Base-by-base conservation (phyloP, 2,888 invertebrate genomes). In the Eupeodes latifasciatus region DNA sequence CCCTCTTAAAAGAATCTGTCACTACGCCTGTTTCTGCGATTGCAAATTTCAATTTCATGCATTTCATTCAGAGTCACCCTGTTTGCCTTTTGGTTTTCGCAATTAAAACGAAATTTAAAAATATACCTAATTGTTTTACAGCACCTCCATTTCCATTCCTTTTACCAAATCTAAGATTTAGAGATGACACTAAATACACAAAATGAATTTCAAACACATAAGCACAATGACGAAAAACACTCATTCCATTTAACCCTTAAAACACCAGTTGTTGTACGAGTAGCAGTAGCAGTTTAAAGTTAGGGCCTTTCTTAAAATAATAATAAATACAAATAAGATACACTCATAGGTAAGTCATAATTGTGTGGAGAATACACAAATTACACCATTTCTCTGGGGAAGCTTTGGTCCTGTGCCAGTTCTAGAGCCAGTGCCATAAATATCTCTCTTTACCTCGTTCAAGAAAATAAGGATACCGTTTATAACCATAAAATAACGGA, bases 401-500 rank as follows among this genome's bases (percentile, higher is more conserved):
- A 72, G 44, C 72, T 59, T 55, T 71, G 53, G 36, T 19, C 44
- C 27, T 47, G 6, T 72, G 72, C 49, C 19, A 6, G 34, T 27
- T 27, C 34, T 7, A 55, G 19, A 19, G 40, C 40, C 40, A 40
- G 40, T 40, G 40, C 59, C 47, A 55, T 55, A 71, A 55, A 71
- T 61, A 62, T 75, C 36, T 62, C 61, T 75, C 36, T 62, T 57
- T 75, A 36, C 51, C 36, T 74, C 19, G n/a, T 61, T 55, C 44
- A 34, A 55, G 59, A 71, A 80, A 40, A 71, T 12, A 27, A 72
- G 59, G 51, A 85, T 76, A 67, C 59, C 71, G 81, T 85, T 81
- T 85, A 81, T 66, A 69, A 47, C 62, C 59, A 62, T 74, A 80
- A 80, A 77, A 76, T 76, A 78, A 87, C 76, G 89, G 83, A 90